Percentiles rank a stretch among this genome's conserved stretches.
Evolutionary conservation across 2,888 invertebrate species (phyloP).

Genomic region (Neoaliturus tenellus): DNA sequence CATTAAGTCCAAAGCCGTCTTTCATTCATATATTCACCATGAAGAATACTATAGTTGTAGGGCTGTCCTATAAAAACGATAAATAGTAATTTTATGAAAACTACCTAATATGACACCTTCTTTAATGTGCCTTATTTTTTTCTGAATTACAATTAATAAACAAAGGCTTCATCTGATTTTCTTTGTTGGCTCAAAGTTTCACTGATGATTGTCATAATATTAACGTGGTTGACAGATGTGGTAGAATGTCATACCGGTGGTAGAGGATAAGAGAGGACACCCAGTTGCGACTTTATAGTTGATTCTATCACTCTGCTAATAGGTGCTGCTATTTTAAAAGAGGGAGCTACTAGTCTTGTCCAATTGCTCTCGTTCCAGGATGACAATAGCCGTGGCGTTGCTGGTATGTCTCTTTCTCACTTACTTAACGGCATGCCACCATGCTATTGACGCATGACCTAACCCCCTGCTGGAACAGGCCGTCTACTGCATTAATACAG

Average conservation of each 20-base stretch:
- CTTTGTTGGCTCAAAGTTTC: too few relatives aligned
- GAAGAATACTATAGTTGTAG: too few relatives aligned
- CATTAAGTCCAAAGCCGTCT: too few relatives aligned
- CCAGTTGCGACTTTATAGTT: not conserved
- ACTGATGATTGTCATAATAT: too few relatives aligned
- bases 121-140: too few relatives aligned
- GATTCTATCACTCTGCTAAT: conserved; percentile 37
- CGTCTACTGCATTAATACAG: not conserved
- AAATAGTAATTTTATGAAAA: too few relatives aligned
- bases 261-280: not conserved
- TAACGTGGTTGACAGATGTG: too few relatives aligned
- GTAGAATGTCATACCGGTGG: not conserved
- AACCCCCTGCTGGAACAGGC: not conserved
- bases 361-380: conserved; percentile 47
- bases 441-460: conserved; percentile 1
- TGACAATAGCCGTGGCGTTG: conserved; percentile 29
- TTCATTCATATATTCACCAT: too few relatives aligned
- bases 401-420: conserved; percentile 17
- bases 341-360: conserved; percentile 44
- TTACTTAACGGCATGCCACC: conserved; percentile 10
- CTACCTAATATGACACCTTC: too few relatives aligned
- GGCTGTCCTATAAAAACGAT: too few relatives aligned
- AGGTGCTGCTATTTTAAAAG: conserved; percentile 48
- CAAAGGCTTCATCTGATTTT: too few relatives aligned
- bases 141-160: too few relatives aligned